A percentile compares a stretch with the other conserved stretches of the same genome.
These are phyloP conservation scores for Myiopsitta monachus DNA, from an alignment of 2,113 vertebrate species.

Conservation along the genomic window DNA sequence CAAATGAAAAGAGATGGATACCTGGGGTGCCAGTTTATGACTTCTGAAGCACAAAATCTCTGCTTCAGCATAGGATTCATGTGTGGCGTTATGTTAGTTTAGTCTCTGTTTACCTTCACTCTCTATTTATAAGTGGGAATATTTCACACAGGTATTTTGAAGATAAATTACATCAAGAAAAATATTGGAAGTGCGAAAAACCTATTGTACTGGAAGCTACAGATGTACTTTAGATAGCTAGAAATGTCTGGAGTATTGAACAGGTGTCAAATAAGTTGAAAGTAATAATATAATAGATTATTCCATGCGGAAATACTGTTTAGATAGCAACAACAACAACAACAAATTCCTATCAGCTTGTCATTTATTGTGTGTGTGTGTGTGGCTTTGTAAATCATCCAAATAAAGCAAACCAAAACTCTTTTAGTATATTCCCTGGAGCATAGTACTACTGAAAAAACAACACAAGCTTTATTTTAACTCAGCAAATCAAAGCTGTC, in stretches of 20 bases:
- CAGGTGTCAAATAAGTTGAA: slow-evolving; percentile 3
- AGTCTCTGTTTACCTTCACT: neutral
- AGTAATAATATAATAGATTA: neutral
- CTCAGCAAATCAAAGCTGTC: neutral
- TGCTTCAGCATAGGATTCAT: neutral
- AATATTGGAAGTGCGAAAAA: neutral
- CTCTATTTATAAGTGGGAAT: neutral
- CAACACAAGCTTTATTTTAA: neutral
- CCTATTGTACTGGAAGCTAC: neutral
- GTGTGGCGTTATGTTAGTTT: neutral
- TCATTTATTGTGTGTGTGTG: neutral
- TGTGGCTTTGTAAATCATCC: neutral
- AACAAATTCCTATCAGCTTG: neutral
- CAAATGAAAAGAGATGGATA: neutral
- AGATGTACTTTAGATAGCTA: neutral
- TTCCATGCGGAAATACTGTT: neutral
- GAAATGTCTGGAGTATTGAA: neutral
- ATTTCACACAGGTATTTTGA: neutral
- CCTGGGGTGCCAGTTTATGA: neutral
- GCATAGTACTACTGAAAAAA: neutral
- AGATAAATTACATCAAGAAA: neutral
- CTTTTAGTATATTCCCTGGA: neutral
- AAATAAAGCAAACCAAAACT: neutral
- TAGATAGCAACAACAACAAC: neutral
- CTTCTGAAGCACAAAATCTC: neutral